A percentile compares a stretch with the other conserved stretches of the same genome.
phyloP scores from a whole-genome alignment of 2,113 vertebrate species.

The Arenaria interpres region DNA sequence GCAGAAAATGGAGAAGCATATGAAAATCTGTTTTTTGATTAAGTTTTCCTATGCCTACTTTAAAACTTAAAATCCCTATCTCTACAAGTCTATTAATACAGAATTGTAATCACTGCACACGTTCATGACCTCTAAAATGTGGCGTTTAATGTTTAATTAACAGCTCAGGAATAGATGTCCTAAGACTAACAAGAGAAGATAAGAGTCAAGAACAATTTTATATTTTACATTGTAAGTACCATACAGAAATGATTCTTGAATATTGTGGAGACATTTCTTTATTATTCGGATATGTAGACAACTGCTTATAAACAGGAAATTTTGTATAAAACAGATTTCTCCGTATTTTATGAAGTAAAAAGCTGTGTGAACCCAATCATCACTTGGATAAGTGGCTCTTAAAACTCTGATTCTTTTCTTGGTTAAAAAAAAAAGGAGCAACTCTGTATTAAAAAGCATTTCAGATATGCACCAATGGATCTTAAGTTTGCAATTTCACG shows the following conservation, averaged over 20 bases:
- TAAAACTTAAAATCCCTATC: not conserved
- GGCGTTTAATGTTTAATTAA: slow-evolving; percentile 3
- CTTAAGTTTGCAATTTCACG: not conserved
- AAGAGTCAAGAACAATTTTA: not conserved
- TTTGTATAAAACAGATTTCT: not conserved
- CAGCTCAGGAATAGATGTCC: not conserved
- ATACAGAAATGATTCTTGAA: not conserved
- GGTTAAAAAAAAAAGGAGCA: not conserved
- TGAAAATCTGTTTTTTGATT: not conserved
- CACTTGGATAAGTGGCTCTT: not conserved
- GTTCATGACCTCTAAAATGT: not conserved
- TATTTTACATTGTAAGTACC: not conserved
- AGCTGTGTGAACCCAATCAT: not conserved
- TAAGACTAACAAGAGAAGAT: not conserved
- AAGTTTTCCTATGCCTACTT: not conserved
- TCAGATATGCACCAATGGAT: not conserved
- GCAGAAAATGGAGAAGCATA: not conserved
- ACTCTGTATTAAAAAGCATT: not conserved
- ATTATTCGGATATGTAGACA: not conserved
- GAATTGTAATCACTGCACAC: not conserved
- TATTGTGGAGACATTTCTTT: not conserved
- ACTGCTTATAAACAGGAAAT: not conserved
- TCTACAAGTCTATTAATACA: not conserved
- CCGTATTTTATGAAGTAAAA: not conserved
- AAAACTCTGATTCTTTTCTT: not conserved